phyloP scores from a whole-genome alignment of 2,888 invertebrate genomes.

The Cepaea hortensis region DNA sequence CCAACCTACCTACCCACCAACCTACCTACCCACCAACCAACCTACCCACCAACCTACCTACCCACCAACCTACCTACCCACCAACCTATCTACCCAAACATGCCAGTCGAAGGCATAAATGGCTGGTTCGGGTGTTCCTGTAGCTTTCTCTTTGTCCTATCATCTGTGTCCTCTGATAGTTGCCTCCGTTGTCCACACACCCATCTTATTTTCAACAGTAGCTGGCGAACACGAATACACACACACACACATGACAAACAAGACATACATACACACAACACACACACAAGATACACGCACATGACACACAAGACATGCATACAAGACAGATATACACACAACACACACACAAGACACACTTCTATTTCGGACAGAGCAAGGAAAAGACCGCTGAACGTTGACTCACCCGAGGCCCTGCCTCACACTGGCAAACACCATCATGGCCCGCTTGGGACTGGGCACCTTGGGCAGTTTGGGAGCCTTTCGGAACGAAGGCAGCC shows the following conservation, averaged over 20 bases:
- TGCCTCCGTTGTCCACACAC: too few relatives aligned
- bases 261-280: too few relatives aligned
- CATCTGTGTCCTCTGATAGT: too few relatives aligned
- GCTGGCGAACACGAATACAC: too few relatives aligned
- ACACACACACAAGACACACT: too few relatives aligned
- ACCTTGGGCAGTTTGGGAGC: slow-evolving; percentile 72
- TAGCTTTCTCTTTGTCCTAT: background rate
- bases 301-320: too few relatives aligned
- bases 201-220: too few relatives aligned
- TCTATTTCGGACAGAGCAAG: too few relatives aligned
- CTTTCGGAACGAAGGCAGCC: slow-evolving; percentile 62
- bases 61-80: background rate
- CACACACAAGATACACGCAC: too few relatives aligned
- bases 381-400: background rate
- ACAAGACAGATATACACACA: too few relatives aligned
- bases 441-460: slow-evolving; percentile 71
- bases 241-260: too few relatives aligned
- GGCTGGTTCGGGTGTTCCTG: background rate
- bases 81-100: background rate
- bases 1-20: background rate
- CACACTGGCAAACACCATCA: slow-evolving; percentile 73
- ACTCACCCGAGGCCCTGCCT: slow-evolving; percentile 73
- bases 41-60: background rate
- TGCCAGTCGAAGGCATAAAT: background rate
- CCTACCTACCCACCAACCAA: too few relatives aligned